Evolutionary conservation across 2,797 vertebrate species (phyloP).

Genomic region (Chelonia mydas): DNA sequence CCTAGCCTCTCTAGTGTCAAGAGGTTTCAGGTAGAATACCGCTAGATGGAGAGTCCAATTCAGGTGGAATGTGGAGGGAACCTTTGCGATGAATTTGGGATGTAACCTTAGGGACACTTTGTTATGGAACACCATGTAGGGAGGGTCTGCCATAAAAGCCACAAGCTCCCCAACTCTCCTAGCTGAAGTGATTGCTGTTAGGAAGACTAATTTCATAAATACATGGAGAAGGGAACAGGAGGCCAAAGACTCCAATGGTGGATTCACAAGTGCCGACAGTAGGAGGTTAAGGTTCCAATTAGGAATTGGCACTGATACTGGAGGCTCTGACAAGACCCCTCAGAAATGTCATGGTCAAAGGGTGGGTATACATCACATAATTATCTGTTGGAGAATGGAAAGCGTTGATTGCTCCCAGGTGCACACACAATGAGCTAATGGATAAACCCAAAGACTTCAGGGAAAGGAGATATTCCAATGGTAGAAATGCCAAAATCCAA

Average conservation of each 20-base stretch:
- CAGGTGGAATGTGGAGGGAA: neutral
- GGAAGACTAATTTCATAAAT: neutral
- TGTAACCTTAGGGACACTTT: neutral
- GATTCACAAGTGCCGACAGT: neutral
- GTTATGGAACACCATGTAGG: neutral
- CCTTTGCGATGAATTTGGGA: neutral
- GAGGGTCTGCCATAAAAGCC: neutral
- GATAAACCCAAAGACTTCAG: neutral
- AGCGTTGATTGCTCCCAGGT: neutral
- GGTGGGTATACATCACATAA: neutral
- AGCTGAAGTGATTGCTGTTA: neutral
- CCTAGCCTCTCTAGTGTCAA: neutral
- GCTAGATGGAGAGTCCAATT: neutral
- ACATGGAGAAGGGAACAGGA: neutral
- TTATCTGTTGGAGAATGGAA: neutral
- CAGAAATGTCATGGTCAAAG: neutral
- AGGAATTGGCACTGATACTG: neutral
- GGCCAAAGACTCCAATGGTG: neutral
- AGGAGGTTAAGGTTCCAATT: neutral
- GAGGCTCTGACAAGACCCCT: neutral
- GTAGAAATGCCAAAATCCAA: neutral
- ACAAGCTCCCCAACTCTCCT: neutral
- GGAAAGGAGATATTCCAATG: neutral
- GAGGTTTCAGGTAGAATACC: neutral
- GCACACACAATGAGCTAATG: neutral